Evolutionary conservation across 23 tunicate genomes (phyloP), one percentile per base, ranked within the genome.

Genomic region (Pegea sp.): DNA sequence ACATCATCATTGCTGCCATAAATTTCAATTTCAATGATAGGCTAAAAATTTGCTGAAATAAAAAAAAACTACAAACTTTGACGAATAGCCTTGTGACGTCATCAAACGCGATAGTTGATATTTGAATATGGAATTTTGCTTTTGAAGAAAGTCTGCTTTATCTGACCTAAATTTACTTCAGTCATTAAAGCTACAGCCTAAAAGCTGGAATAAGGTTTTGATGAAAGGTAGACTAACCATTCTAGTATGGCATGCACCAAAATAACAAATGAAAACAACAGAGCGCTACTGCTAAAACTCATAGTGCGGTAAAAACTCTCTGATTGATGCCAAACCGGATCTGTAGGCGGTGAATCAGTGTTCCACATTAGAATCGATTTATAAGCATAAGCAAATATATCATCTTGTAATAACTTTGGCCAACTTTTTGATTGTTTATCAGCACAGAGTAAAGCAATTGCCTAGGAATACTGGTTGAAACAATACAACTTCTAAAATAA

Each of bases 271-370:
- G 74, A 62, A 76, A 89, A 89, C 26, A 89, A 60, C 54, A 89
- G 62, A 22, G 98, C 68, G 48, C 90, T 76, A 70, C 93, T 79
- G 62, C 90, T 89, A 61, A 89, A 89, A 31, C 98, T 89, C 98
- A 89, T 77, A 32, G 64, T 76, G 19, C 81, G 61, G 57, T 89
- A 89, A 57, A 84, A 84, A 49, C 95, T 74, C 44, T 84, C 95
- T 18, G 95, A 84, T 44, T 63, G 76, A 50, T 84, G 87, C 95
- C 95, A 84, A 16, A 57, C 63, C 0, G 95, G 95, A 69, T 84
- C 95, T 42, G 64, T 67, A 25, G 75, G 76, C 19, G 95, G 95
- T 24, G 65, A 64, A 31, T 84, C 76, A 2, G 95, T 84, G 63
- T 84, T 64, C 84, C 79, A 71, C 31, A 63, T 44, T 58, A 68